Evolutionary conservation across 2,888 invertebrate genomes (phyloP).

Genomic region (Augochlorella aurata): DNA sequence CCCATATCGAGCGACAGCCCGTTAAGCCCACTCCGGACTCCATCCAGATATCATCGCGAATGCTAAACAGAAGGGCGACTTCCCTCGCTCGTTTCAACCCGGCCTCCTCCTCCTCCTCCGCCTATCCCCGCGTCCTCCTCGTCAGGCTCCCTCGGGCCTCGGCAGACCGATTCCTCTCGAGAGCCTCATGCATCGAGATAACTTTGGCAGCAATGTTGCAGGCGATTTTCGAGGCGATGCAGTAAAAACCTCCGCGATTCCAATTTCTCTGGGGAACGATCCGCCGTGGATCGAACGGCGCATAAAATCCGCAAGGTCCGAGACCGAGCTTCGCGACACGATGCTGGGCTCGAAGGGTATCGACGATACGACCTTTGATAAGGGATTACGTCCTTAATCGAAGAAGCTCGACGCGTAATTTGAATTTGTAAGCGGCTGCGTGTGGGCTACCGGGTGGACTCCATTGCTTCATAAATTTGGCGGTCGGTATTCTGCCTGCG

Average conservation of each 20-base stretch:
- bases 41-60: constrained; percentile 78
- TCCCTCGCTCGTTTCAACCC: constrained; percentile 48
- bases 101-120: constrained; percentile 29
- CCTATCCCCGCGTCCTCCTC: constrained; percentile 25
- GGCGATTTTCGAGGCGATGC: constrained; percentile 15
- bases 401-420: constrained; percentile 46
- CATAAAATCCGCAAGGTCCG: constrained; percentile 1
- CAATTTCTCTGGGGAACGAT: neutral
- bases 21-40: constrained; percentile 76
- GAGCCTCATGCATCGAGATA: constrained; percentile 41
- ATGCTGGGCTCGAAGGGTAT: constrained; percentile 45
- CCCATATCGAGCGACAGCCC: constrained; percentile 75
- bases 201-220: constrained; percentile 28
- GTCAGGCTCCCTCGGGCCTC: neutral
- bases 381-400: constrained; percentile 50
- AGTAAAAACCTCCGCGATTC: constrained; percentile 18
- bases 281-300: neutral
- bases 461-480: constrained; percentile 27
- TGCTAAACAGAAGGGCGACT: constrained; percentile 77
- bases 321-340: neutral
- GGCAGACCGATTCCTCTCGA: constrained; percentile 29
- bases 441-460: constrained; percentile 8
- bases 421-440: constrained; percentile 58
- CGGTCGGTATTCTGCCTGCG: neutral
- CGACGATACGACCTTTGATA: constrained; percentile 46